Evolutionary conservation across 2,113 vertebrate genomes (phyloP).

Genomic region (Balaenoptera acutorostrata): DNA sequence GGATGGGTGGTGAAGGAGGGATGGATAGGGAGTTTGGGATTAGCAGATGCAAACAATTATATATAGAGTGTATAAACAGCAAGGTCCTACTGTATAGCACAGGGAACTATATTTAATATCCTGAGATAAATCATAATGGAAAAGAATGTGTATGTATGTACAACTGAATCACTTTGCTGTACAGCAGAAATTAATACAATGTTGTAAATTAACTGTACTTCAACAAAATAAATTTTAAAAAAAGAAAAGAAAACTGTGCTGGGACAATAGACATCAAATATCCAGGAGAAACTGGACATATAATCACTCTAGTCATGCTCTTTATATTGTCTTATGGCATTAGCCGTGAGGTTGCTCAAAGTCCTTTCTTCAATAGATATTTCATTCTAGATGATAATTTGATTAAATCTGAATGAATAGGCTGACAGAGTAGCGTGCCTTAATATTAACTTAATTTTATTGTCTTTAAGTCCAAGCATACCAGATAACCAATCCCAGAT

Average conservation of each 20-base stretch:
- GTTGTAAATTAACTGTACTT: neutral
- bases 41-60: neutral
- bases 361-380: neutral
- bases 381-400: neutral
- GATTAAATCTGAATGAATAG: constrained; percentile 1
- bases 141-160: neutral
- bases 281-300: neutral
- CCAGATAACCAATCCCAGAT: neutral
- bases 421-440: neutral
- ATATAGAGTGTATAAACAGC: neutral
- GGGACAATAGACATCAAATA: neutral
- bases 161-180: neutral
- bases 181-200: neutral
- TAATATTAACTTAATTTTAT: neutral
- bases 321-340: neutral
- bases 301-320: neutral
- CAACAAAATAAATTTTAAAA: neutral
- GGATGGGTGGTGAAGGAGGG: neutral
- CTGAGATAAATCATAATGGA: neutral
- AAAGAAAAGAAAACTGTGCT: neutral
- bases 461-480: neutral
- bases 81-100: neutral
- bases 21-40: neutral
- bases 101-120: neutral
- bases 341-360: neutral